Percentiles rank a stretch among this genome's conserved stretches.
These are phyloP conservation scores for Ptychochromis oligacanthus DNA, from an alignment of 2,113 vertebrate species.

Conservation along the genomic window DNA sequence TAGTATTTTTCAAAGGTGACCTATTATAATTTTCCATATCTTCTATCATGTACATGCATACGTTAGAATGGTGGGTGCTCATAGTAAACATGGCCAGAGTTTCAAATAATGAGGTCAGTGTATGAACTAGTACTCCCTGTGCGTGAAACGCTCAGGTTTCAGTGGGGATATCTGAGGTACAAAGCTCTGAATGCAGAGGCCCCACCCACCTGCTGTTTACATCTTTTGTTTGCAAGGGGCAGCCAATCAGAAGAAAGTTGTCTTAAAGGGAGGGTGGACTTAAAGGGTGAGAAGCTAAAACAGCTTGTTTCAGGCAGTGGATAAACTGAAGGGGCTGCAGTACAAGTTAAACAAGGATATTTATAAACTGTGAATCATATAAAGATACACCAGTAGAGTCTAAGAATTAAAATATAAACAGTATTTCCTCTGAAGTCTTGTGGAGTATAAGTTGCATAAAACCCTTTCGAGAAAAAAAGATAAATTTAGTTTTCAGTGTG, in stretches of 20 bases:
- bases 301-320: background rate
- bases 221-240: background rate
- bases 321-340: background rate
- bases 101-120: background rate
- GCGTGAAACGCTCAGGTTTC: background rate
- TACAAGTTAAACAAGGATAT: rapidly evolving
- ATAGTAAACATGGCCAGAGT: too few relatives aligned
- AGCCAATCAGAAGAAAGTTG: background rate
- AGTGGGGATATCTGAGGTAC: too few relatives aligned
- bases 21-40: too few relatives aligned
- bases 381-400: too few relatives aligned
- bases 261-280: too few relatives aligned
- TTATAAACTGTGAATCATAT: background rate
- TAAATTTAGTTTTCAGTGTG: background rate
- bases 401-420: background rate
- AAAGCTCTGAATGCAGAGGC: too few relatives aligned
- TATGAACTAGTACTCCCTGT: background rate
- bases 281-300: background rate
- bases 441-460: too few relatives aligned
- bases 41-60: too few relatives aligned
- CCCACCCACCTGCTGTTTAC: background rate
- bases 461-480: background rate
- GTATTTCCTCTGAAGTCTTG: too few relatives aligned
- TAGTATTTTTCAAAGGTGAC: too few relatives aligned
- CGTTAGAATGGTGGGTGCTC: too few relatives aligned